Base-by-base conservation (phyloP, 2,113 vertebrate species). In the Phylloscopus trochiloides region DNA sequence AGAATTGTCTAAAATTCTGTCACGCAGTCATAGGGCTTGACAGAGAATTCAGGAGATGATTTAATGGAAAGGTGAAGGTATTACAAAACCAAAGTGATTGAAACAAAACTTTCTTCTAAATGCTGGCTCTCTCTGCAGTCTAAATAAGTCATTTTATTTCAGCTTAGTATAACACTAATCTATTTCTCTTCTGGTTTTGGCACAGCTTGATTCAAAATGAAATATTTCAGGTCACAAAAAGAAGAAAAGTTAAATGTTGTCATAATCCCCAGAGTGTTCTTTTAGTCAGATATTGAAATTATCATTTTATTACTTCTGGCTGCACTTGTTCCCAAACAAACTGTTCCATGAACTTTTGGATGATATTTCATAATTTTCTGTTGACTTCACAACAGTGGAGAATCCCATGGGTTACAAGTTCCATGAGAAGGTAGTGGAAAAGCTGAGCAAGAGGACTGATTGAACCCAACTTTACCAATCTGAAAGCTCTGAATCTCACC, bases 291-390 rank as follows among this genome's bases (percentile, higher is more conserved):
- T 88, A 88, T 9, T 86, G 55, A 92, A 92, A 73, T 88, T 24
- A 80, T 42, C 4, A 29, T 58, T 90, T 79, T 58, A 48, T 38
- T 86, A 76, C 26, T 83, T 88, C 26, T 90, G 88, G 76, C 58
- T 50, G 8, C 0, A 0, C 73, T 82, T 92, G 62, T 73, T 94
- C 59, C 75, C 0, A 8, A 92, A 66, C 62, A 94, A 58, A 43
- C 90, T 93, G 48, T 93, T 95, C 85, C 62, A 26, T 61, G 70
- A 93, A 45, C 16, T 94, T 84, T 86, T 45, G 88, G 62, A 70
- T 67, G 32, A 32, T 62, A 86, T 88, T 96, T 94, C 79, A 71
- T 40, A 13, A 58, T 75, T 48, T 77, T 62, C 9, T 40, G 16
- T 29, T 86, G 75, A 86, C 88, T 96, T 85, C 61, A 50, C 54